phyloP scores from a whole-genome alignment of 2,888 invertebrate genomes.

The Rhingia rostrata region DNA sequence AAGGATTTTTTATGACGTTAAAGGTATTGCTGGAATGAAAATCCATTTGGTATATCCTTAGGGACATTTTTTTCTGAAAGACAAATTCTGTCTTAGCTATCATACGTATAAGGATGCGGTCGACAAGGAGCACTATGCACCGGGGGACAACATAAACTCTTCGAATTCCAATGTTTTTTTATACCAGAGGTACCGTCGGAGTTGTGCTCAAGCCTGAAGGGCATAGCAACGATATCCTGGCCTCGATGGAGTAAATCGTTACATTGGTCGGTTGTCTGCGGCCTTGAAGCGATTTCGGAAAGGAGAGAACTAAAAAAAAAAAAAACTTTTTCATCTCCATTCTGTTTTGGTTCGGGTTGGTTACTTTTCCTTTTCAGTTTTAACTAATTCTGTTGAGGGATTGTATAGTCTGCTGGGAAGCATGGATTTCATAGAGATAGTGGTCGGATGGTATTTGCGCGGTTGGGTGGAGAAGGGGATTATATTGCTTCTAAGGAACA shows the following conservation, averaged over 20 bases:
- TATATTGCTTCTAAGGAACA: constrained; percentile 34
- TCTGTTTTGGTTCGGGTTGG: constrained; percentile 3
- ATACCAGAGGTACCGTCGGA: constrained; percentile 21
- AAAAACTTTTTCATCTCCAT: neutral
- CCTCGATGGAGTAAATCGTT: constrained; percentile 52
- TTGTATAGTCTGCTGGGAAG: neutral
- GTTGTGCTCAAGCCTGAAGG: constrained; percentile 40
- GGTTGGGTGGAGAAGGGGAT: constrained; percentile 18
- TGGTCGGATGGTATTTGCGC: neutral
- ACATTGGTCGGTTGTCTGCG: constrained; percentile 50
- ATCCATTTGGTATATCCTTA: constrained; percentile 48
- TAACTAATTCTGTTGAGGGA: constrained; percentile 28
- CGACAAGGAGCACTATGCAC: neutral
- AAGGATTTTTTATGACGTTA: constrained; percentile 47
- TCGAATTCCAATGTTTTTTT: constrained; percentile 35
- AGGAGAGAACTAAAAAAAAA: neutral
- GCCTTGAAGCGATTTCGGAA: constrained; percentile 56
- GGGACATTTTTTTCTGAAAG: constrained; percentile 38
- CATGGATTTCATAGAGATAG: neutral
- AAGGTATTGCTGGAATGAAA: constrained; percentile 51
- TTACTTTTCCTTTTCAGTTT: constrained; percentile 40
- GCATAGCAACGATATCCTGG: constrained; percentile 45
- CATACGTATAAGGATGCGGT: constrained; percentile 19
- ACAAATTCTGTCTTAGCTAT: constrained; percentile 23
- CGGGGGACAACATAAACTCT: constrained; percentile 36